These are phyloP conservation scores for Thripadectes ignobilis DNA, from an alignment of 2,797 vertebrate genomes.

Conservation along the genomic window DNA sequence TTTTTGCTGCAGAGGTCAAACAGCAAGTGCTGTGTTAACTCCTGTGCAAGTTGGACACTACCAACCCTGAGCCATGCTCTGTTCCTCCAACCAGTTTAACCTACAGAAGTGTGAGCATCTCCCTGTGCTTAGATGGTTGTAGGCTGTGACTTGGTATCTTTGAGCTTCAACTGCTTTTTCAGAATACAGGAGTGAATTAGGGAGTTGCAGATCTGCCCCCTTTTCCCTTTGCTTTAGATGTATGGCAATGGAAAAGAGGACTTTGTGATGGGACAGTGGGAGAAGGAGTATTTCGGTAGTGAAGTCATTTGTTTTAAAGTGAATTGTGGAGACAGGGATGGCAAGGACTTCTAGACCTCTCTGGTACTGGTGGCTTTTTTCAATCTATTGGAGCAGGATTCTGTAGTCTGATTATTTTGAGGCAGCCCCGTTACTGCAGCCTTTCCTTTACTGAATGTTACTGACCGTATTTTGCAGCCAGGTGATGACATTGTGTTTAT, in stretches of 20 bases:
- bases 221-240: neutral
- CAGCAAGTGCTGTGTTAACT: neutral
- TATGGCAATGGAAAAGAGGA: neutral
- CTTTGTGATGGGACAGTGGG: neutral
- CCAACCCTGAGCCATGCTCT: neutral
- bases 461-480: conserved; percentile 77
- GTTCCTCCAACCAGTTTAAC: neutral
- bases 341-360: neutral
- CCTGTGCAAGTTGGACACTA: neutral
- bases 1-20: neutral
- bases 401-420: neutral
- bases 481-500: conserved; percentile 92
- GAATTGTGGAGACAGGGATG: neutral
- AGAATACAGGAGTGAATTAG: neutral
- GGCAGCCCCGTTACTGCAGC: neutral
- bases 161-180: neutral
- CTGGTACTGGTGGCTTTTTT: neutral
- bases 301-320: neutral
- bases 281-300: neutral
- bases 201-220: neutral
- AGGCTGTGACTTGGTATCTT: neutral
- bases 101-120: neutral
- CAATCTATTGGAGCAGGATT: neutral
- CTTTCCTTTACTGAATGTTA: neutral
- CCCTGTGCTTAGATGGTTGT: neutral